phyloP scores from a whole-genome alignment of 2,888 invertebrate species.

The Pseudoips prasinana region DNA sequence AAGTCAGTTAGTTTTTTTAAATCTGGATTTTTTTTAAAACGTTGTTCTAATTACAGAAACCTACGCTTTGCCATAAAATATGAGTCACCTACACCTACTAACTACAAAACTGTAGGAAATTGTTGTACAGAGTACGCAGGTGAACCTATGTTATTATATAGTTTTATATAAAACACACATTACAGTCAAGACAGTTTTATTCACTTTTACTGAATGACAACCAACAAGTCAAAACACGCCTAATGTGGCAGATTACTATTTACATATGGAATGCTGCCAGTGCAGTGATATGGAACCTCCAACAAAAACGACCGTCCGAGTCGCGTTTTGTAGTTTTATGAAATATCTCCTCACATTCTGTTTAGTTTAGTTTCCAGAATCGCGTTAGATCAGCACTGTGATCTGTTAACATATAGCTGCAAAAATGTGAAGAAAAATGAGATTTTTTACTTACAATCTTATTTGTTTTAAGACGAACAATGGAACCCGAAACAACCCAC shows the following conservation, averaged over 20 bases:
- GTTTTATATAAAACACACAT: too few species aligned
- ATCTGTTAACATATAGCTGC: constrained; percentile 1
- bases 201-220: too few species aligned
- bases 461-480: too few species aligned
- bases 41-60: constrained; percentile 2
- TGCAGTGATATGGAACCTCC: constrained; percentile 3
- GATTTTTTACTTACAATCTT: not conserved
- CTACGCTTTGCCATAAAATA: constrained; percentile 1
- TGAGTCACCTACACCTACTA: constrained; percentile 5
- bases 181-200: too few species aligned
- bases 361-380: constrained; percentile 8
- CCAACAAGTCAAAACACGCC: too few species aligned
- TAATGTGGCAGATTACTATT: too few species aligned
- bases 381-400: not conserved
- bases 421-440: not conserved
- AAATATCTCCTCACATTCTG: constrained; percentile 3
- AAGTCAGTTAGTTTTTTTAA: constrained; percentile 8
- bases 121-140: too few species aligned
- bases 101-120: too few species aligned
- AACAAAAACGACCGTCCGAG: constrained; percentile 1
- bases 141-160: too few species aligned
- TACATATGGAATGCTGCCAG: not conserved
- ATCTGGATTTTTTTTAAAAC: not conserved
- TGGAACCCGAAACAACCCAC: constrained; percentile 5
- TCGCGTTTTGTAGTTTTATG: constrained; percentile 2